Conservation (phyloP, 1,140 invertebrate genomes). For the Zaprionus africanus region DNA sequence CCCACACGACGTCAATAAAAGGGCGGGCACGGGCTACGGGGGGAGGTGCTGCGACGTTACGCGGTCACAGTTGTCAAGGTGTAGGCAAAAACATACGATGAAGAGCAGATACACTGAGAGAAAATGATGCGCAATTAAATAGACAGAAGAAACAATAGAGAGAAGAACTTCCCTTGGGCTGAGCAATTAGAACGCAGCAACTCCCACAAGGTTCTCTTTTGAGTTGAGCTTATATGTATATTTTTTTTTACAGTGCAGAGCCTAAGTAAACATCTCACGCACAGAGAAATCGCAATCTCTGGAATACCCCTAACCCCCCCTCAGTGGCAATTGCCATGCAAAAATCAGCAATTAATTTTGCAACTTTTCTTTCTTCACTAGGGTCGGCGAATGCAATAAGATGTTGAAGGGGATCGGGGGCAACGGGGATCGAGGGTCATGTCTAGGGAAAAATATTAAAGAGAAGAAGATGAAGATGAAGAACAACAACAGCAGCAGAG, state of each 20-base stretch:
- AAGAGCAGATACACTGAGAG: conserved; percentile 25
- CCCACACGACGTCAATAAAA: conserved; percentile 54
- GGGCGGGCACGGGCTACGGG: conserved; percentile 8
- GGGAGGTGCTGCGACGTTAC: not conserved
- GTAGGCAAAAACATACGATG: conserved; percentile 6
- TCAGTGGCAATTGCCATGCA: conserved; percentile 34
- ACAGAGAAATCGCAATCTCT: conserved; percentile 3
- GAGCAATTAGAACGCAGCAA: not conserved
- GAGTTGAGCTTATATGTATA: no score
- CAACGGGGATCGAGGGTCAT: not conserved
- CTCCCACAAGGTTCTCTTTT: not conserved
- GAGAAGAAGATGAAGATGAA: not conserved
- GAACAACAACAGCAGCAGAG: not conserved
- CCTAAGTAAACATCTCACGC: conserved; percentile 17
- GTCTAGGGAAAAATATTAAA: conserved; percentile 9
- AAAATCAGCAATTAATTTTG: conserved; percentile 48
- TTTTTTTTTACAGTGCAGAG: conserved; percentile 2
- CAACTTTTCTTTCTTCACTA: conserved; percentile 37
- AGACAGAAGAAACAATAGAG: no score
- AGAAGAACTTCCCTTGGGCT: not conserved
- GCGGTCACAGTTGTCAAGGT: not conserved
- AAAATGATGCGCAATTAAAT: not conserved
- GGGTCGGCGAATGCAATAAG: conserved; percentile 1
- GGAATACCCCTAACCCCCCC: not conserved
- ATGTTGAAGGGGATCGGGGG: not conserved